Base-by-base conservation (phyloP, 2,113 vertebrate genomes). In the Tenrec ecaudatus region DNA sequence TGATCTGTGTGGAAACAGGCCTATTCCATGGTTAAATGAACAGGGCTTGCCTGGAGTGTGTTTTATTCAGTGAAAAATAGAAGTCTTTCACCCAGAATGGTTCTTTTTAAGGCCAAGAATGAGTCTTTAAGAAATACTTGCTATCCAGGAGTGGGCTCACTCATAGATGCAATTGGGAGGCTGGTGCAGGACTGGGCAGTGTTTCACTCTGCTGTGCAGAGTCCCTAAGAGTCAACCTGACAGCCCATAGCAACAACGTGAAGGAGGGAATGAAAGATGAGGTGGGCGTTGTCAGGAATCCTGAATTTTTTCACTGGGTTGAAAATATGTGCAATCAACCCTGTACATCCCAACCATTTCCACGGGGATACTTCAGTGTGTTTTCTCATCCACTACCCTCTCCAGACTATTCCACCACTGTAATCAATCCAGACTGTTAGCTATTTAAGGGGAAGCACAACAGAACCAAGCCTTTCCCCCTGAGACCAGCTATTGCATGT, bases 391-490 rank as follows among this genome's bases (percentile, higher is more conserved):
- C 68, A 33, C n/a, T 71, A 19, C 17, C 68, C 16, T 71, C 19
- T n/a, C n/a, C n/a, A 33, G 33, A 69, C 8, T 19, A 33, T 19
- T 19, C 68, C 9, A n/a, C 68, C n/a, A 71, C 68, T n/a, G 6
- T 33, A 33, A 33, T 82, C 77, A 86, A 64, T 73, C 19, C 40
- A 85, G 27, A 77, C 6, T 20, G 79, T 36, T 87, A 88, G 58
- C 40, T 53, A 43, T 66, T 73, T 82, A 77, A 92, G 40, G 40
- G 90, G 75, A 71, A 69, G 23, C 25, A 47, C 82, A 87, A 82
- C n/a, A 27, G 76, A 87, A 82, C 25, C n/a, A 82, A 87, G 77
- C 25, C n/a, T 82, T 62, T 62, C 25, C 53, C 66, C 82, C 33
- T 62, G 22, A 82, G 75, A 62, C 40, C 38, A 89, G 78, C 25